Conservation (phyloP, 2,113 vertebrate species). For the Corvus hawaiiensis region DNA sequence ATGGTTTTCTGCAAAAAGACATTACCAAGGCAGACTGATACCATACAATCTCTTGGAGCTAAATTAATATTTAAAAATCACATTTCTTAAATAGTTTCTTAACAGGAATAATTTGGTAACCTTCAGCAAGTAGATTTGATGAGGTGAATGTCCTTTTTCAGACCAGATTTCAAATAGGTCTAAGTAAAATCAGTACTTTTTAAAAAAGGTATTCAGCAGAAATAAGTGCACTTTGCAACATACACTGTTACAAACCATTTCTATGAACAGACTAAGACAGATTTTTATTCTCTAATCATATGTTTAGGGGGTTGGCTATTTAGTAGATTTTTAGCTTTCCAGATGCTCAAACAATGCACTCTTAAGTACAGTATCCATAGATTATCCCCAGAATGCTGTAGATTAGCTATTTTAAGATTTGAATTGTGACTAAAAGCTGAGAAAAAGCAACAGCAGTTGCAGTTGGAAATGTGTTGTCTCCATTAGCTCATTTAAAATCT, state of each 20-base stretch:
- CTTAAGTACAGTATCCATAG: conserved; percentile 71
- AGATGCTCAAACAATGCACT: conserved; percentile 77
- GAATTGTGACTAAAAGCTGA: conserved; percentile 71
- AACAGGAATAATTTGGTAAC: conserved; percentile 48
- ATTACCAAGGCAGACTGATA: background rate
- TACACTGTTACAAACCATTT: conserved; percentile 57
- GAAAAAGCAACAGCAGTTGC: conserved; percentile 68
- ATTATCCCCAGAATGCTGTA: conserved; percentile 64
- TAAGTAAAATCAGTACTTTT: conserved; percentile 30
- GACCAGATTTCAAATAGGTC: conserved; percentile 27
- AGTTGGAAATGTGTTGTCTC: conserved; percentile 70
- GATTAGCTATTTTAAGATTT: conserved; percentile 77
- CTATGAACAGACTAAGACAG: conserved; percentile 66
- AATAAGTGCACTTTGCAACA: conserved; percentile 34
- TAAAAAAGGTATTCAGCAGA: conserved; percentile 4
- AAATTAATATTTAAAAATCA: conserved; percentile 34
- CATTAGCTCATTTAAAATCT: conserved; percentile 73
- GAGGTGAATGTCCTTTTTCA: conserved; percentile 32
- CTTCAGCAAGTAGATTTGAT: conserved; percentile 48
- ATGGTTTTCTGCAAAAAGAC: background rate
- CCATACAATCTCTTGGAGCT: background rate
- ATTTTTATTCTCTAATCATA: conserved; percentile 81
- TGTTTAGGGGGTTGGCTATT: conserved; percentile 72
- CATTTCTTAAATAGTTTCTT: conserved; percentile 4
- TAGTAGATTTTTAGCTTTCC: conserved; percentile 74